phyloP scores from a whole-genome alignment of 2,888 invertebrate species.

The Euplagia quadripunctaria region DNA sequence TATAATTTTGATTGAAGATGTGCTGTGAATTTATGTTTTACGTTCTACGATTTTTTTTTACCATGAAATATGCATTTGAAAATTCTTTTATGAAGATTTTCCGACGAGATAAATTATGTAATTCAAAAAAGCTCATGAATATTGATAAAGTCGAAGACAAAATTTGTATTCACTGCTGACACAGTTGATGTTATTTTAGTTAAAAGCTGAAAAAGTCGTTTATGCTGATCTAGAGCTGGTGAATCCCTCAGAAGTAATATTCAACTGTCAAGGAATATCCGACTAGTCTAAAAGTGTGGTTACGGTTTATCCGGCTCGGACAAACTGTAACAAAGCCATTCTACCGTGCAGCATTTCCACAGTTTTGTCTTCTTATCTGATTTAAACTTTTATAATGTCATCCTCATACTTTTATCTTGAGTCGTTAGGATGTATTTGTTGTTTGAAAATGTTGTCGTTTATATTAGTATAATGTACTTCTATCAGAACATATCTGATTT shows the following conservation, averaged over 20 bases:
- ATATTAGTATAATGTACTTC: constrained; percentile 15
- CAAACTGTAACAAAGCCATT: constrained; percentile 60
- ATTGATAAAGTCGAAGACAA: constrained; percentile 33
- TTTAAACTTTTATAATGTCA: constrained; percentile 45
- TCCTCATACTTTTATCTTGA: constrained; percentile 37
- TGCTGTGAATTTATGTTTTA: neutral
- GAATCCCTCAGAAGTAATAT: constrained; percentile 33
- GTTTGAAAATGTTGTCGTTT: constrained; percentile 21
- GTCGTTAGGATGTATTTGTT: constrained; percentile 35
- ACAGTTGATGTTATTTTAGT: constrained; percentile 38
- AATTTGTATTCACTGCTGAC: constrained; percentile 49
- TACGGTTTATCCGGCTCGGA: constrained; percentile 55
- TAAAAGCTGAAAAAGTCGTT: constrained; percentile 36
- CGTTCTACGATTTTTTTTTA: neutral
- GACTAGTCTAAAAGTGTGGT: constrained; percentile 46
- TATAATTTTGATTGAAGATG: neutral
- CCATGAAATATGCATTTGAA: neutral
- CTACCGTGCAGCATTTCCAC: constrained; percentile 40
- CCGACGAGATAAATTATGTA: constrained; percentile 39
- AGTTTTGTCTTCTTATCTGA: constrained; percentile 41
- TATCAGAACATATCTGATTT: neutral
- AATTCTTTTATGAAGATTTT: constrained; percentile 7
- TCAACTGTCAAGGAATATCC: constrained; percentile 56
- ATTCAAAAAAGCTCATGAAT: constrained; percentile 35
- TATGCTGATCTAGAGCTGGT: neutral